Base-by-base conservation (phyloP, 92 coral and sea anemone genomes). In the Epizoanthus ramosus region DNA sequence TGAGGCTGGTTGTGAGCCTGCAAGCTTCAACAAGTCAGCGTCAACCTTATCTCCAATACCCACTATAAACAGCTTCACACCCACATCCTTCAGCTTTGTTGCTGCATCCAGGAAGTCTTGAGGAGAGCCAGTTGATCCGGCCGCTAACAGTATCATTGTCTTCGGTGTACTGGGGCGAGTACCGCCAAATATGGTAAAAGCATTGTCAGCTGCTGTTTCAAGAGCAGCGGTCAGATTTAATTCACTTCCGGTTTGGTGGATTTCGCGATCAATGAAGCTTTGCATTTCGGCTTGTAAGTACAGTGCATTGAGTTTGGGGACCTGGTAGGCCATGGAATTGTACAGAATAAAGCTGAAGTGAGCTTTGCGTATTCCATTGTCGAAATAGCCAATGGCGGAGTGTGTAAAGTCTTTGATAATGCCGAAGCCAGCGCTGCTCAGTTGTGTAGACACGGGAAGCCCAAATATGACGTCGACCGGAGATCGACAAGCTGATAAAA, bases 101-200 rank as follows among this genome's bases (percentile, higher is more conserved):
- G 92, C 87, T 7, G 92, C 95, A 17, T 77, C 64, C 43, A 71
- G 52, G 21, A 94, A 68, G 12, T 85, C 88, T 54, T 87, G 80
- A 17, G 77, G 80, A 31, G 69, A 28, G 80, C 56, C 71, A 3
- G 74, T n/a, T 3, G 90, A 82, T 13, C 89, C 74, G 2, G 77
- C 92, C 70, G 90, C 88, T 28, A 91, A 88, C 37, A 95, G 58
- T n/a, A 95, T 84, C 33, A 95, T 69, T 63, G 81, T 87, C 75
- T 95, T 95, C 3, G 94, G 97, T 17, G 88, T 80, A 8, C 87
- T 72, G 85, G 91, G 92, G 50, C 98, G 81, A 21, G 89, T 93
- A 15, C 98, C 98, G 7, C 98, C 98, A 85, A 69, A 91, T 39
- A 95, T 90, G 68, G 94, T 92, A 63, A 95, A 95, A 3, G 92